Conservation (phyloP, 2,113 vertebrate species). For the Marcusenius ussheri region DNA sequence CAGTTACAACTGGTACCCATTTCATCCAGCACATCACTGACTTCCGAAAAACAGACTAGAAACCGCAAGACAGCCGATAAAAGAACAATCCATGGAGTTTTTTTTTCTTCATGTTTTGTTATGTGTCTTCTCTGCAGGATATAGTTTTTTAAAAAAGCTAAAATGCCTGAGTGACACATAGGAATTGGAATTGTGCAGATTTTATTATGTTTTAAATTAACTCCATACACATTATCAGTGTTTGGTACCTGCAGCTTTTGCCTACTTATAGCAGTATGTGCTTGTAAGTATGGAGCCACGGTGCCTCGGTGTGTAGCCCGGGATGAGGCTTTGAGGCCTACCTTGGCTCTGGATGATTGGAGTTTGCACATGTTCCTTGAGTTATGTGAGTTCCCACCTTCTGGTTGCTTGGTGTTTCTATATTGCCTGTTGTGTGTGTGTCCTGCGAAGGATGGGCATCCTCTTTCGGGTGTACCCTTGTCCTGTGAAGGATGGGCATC, state of each 20-base stretch:
- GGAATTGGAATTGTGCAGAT: background rate
- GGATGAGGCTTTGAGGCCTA: background rate
- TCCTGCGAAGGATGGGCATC: background rate
- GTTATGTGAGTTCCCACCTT: background rate
- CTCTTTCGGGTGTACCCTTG: too few relatives aligned
- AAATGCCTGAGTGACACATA: background rate
- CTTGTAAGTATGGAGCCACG: background rate
- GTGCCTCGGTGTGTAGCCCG: background rate
- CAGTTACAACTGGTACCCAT: background rate
- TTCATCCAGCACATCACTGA: background rate
- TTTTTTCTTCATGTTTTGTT: background rate
- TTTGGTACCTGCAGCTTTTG: background rate
- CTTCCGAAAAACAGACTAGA: background rate
- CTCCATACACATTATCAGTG: background rate
- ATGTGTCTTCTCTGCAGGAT: background rate
- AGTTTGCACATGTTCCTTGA: background rate
- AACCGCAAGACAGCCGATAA: background rate
- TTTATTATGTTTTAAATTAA: background rate
- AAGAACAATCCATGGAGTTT: background rate
- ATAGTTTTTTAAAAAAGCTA: background rate
- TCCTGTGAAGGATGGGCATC: too few relatives aligned
- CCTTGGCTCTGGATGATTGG: background rate
- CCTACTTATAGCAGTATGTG: background rate
- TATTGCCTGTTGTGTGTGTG: background rate
- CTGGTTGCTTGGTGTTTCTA: background rate